Base-by-base conservation (phyloP, 2,113 vertebrate genomes). In the Rhinoptilus africanus region DNA sequence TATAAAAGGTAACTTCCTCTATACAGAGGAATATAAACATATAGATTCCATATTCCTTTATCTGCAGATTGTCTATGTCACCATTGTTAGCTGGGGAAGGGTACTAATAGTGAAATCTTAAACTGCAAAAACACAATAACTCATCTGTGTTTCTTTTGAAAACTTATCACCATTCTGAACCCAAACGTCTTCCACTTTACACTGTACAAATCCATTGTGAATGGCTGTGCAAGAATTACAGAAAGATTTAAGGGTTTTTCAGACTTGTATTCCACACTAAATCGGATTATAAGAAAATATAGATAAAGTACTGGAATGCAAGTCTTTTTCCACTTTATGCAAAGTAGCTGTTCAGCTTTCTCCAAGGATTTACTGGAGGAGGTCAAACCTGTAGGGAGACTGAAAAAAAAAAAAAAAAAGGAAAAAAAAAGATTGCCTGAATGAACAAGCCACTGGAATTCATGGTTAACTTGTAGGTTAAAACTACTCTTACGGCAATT, bases 221-320 rank as follows among this genome's bases (percentile, higher is more conserved):
- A 96, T 88, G 43, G 64, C 74, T 88, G 89, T 77, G 87, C 78
- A 89, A 92, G 94, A 95, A 94, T 93, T 93, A 95, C 74, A 93
- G 63, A 53, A 92, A 93, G 89, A 92, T 91, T 91, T 93, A 85
- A 68, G 56, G 45, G 12, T 4, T 92, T 92, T 94, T 71, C 75
- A 91, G 92, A 63, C 69, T 87, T 82, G 83, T 91, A 95, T 85
- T 96, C 88, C 75, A 67, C 92, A 80, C 45, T 85, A 95, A 96
- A 94, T 75, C 9, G 14, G 92, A 93, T 97, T 97, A 95, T 75
- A 81, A 54, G 24, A 85, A 97, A 93, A 97, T 81, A 93, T 27
- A 96, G 92, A 95, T 92, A 62, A 95, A 94, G 67, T 88, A 80
- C 47, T 80, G 67, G 67, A 85, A 95, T 67, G 59, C 37, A 83